These are phyloP conservation scores for Frieseomelitta varia DNA, from an alignment of 1,140 invertebrate genomes.

Conservation along the genomic window DNA sequence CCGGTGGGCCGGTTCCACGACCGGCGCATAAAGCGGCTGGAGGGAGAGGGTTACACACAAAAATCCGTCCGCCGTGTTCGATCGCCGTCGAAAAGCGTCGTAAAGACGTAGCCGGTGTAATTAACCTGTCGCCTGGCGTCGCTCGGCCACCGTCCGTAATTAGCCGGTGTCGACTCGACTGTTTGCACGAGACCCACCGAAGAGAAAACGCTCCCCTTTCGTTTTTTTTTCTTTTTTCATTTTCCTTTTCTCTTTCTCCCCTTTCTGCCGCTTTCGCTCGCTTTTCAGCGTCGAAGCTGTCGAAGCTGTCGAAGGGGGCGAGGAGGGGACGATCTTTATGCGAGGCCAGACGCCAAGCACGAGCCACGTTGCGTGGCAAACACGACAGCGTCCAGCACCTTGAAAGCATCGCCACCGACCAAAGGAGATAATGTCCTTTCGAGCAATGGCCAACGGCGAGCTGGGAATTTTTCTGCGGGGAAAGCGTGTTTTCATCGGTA, in stretches of 20 bases:
- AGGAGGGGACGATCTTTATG: conserved; percentile 28
- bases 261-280: neutral
- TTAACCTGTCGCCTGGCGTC: conserved; percentile 25
- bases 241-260: neutral
- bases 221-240: neutral
- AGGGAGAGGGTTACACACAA: no score
- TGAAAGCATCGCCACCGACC: conserved; percentile 2
- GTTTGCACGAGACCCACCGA: conserved; percentile 28
- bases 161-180: conserved; percentile 38
- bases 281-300: neutral
- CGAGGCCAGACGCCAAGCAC: conserved; percentile 4
- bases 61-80: conserved; percentile 34
- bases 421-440: conserved; percentile 44
- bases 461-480: neutral
- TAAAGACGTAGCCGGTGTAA: conserved; percentile 27
- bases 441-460: conserved; percentile 40
- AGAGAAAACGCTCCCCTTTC: neutral
- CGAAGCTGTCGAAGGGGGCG: neutral
- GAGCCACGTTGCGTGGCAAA: conserved; percentile 19
- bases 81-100: conserved; percentile 29
- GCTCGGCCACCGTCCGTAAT: conserved; percentile 26
- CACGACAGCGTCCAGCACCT: neutral
- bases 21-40: neutral
- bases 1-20: no score
- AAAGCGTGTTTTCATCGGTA: conserved; percentile 51